These are phyloP conservation scores for Menidia beryllina DNA, from an alignment of 2,113 vertebrate species.

Conservation along the genomic window DNA sequence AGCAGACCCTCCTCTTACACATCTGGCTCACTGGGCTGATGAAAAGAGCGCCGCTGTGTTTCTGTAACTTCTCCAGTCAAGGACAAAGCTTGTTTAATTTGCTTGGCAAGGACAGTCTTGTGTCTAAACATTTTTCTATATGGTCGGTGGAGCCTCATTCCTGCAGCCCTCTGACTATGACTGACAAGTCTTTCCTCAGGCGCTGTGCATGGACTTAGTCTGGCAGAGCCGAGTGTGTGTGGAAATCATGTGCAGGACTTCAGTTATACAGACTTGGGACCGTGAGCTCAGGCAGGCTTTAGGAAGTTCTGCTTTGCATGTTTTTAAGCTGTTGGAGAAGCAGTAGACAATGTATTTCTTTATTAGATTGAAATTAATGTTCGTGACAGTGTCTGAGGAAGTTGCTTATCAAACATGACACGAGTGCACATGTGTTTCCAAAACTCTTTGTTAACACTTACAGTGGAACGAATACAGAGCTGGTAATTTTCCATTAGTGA, in stretches of 20 bases:
- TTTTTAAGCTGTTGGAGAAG: conserved; percentile 21
- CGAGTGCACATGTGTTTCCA: conserved; percentile 10
- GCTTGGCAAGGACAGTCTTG: conserved; percentile 65
- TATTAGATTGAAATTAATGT: conserved; percentile 11
- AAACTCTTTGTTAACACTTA: conserved; percentile 5
- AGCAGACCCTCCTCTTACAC: conserved; percentile 50
- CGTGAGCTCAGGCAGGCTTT: background rate
- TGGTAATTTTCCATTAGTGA: conserved; percentile 28
- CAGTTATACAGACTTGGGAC: conserved; percentile 15
- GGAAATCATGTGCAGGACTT: conserved; percentile 43
- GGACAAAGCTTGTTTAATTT: conserved; percentile 68
- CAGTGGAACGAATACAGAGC: background rate
- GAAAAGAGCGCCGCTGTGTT: conserved; percentile 54
- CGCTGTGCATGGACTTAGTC: conserved; percentile 32
- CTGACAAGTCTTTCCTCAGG: conserved; percentile 62
- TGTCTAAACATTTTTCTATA: conserved; percentile 56
- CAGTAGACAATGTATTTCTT: background rate
- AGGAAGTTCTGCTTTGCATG: conserved; percentile 1
- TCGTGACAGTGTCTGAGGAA: conserved; percentile 23
- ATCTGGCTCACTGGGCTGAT: conserved; percentile 63
- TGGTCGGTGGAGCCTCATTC: conserved; percentile 42
- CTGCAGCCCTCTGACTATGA: conserved; percentile 43
- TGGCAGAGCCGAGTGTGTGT: conserved; percentile 28
- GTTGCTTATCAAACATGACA: conserved; percentile 14
- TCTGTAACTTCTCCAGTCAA: conserved; percentile 63